Evolutionary conservation across 2,113 vertebrate genomes (phyloP).

Genomic region (Mobula birostris): DNA sequence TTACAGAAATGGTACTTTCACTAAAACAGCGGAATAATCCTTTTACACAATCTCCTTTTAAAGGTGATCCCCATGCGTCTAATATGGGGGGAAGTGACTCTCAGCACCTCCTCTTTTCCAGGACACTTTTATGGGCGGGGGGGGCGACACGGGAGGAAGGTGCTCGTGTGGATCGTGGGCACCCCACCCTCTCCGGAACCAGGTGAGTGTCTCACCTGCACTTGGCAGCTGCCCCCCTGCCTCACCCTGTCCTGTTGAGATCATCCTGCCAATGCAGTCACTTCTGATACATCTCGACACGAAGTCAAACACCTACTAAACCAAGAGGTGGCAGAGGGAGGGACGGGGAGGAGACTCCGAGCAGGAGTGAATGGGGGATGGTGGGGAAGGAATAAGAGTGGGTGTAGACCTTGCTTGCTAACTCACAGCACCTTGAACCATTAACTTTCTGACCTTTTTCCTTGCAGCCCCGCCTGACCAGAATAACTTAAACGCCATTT

Average conservation of each 20-base stretch:
- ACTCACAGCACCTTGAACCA: neutral
- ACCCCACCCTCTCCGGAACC: neutral
- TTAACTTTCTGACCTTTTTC: neutral
- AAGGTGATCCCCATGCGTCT: neutral
- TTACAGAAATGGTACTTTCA: neutral
- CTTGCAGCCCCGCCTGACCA: neutral
- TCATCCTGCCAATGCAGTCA: neutral
- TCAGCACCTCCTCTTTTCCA: neutral
- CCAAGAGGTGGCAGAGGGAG: neutral
- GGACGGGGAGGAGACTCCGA: neutral
- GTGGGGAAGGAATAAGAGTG: neutral
- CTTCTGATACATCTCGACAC: neutral
- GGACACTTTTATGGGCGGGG: neutral
- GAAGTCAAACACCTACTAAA: neutral
- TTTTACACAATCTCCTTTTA: slow-evolving; percentile 7
- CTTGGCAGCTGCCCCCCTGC: neutral
- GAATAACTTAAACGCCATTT: neutral
- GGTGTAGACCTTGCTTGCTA: neutral
- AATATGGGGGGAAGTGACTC: neutral
- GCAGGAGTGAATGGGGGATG: no score
- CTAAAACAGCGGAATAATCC: neutral
- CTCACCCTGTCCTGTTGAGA: neutral
- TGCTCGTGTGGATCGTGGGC: neutral
- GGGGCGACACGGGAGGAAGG: neutral
- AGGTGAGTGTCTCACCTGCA: neutral